A percentile compares a stretch with the other conserved stretches of the same genome.
These are phyloP conservation scores for Leptoteleia sp. DNA, from an alignment of 1,140 invertebrate genomes.

Conservation along the genomic window DNA sequence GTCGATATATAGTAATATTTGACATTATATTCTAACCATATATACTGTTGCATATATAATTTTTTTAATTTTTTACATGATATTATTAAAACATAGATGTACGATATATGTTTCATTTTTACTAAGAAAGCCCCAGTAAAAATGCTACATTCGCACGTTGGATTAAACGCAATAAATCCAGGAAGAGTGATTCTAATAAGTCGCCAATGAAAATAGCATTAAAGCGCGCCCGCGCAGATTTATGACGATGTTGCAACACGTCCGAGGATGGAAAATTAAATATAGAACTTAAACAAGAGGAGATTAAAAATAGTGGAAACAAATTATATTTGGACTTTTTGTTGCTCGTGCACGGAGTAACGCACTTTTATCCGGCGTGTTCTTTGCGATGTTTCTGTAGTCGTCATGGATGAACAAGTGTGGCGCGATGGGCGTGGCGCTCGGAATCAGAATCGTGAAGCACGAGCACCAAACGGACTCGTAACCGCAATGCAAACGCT, in stretches of 20 bases:
- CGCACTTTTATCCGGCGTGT: slow-evolving; percentile 64
- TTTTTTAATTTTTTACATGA: too few species aligned
- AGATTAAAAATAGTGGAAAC: slow-evolving; percentile 56
- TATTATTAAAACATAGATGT: too few species aligned
- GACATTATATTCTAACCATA: too few species aligned
- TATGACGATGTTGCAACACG: slow-evolving; percentile 40
- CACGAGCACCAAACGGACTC: slow-evolving; percentile 71
- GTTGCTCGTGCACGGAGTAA: slow-evolving; percentile 36
- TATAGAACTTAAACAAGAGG: slow-evolving; percentile 43
- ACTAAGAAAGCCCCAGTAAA: too few species aligned
- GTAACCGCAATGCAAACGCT: slow-evolving; percentile 68
- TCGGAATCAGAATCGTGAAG: slow-evolving; percentile 73
- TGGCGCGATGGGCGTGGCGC: slow-evolving; percentile 77
- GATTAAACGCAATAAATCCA: too few species aligned
- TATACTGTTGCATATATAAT: too few species aligned
- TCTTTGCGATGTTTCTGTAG: slow-evolving; percentile 70
- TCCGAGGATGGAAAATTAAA: slow-evolving; percentile 24
- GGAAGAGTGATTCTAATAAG: too few species aligned
- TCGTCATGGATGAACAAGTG: slow-evolving; percentile 76
- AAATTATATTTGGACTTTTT: slow-evolving; percentile 51
- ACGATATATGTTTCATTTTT: too few species aligned
- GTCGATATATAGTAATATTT: too few species aligned
- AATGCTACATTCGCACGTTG: too few species aligned
- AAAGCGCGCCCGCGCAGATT: slow-evolving; percentile 31
- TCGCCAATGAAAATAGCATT: too few species aligned